These are phyloP conservation scores for Dermochelys coriacea DNA, from an alignment of 2,797 vertebrate genomes.

Conservation along the genomic window DNA sequence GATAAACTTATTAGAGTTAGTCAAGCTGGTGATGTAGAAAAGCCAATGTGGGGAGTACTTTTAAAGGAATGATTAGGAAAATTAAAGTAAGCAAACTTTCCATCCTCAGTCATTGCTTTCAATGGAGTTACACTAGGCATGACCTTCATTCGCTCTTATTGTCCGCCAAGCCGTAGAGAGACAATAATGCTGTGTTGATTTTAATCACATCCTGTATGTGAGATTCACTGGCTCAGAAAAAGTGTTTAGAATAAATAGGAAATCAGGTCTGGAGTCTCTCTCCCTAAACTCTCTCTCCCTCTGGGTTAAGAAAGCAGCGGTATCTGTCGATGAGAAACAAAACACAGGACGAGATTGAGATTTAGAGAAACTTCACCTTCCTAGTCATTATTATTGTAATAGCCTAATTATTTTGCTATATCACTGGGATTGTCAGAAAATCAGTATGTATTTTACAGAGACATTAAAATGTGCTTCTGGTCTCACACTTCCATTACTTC, in stretches of 20 bases:
- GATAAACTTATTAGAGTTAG: neutral
- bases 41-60: neutral
- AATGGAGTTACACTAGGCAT: neutral
- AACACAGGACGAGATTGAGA: neutral
- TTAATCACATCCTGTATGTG: neutral
- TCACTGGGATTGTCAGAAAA: neutral
- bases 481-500: neutral
- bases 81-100: neutral
- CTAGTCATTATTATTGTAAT: neutral
- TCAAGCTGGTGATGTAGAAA: neutral
- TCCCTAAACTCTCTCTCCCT: too few relatives aligned
- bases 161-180: neutral
- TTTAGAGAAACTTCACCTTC: neutral
- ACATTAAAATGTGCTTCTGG: neutral
- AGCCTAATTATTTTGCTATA: neutral
- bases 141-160: neutral
- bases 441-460: neutral
- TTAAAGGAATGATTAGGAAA: rapidly evolving
- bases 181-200: neutral
- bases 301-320: neutral
- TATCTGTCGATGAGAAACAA: neutral
- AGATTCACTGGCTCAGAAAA: rapidly evolving
- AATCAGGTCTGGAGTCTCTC: neutral
- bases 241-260: neutral
- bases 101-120: rapidly evolving